Conservation (phyloP, 2,888 invertebrate genomes). For the Lissonota sp. region DNA sequence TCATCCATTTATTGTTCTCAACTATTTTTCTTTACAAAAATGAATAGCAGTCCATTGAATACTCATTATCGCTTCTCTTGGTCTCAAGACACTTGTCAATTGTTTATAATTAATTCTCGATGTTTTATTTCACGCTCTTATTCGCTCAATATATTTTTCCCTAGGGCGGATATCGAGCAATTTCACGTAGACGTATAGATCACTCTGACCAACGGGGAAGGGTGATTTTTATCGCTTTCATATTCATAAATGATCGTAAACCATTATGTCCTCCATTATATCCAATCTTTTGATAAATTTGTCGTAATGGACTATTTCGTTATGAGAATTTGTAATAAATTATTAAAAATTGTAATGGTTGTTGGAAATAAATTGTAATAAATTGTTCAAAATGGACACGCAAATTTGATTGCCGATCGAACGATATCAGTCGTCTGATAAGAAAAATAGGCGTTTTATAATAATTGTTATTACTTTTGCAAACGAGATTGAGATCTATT, state of each 20-base stretch:
- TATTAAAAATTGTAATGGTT: no score
- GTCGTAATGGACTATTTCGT: neutral
- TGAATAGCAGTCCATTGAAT: neutral
- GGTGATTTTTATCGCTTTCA: slow-evolving; percentile 57
- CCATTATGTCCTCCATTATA: slow-evolving; percentile 1
- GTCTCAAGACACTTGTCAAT: neutral
- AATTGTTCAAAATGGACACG: neutral
- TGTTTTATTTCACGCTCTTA: neutral
- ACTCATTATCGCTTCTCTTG: neutral
- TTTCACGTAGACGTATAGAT: slow-evolving; percentile 8
- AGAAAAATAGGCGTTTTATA: no score
- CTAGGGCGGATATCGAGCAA: neutral
- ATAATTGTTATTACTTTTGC: no score
- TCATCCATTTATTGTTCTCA: neutral
- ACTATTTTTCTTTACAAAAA: no score
- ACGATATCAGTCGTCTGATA: no score
- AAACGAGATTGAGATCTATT: no score
- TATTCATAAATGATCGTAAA: slow-evolving; percentile 49
- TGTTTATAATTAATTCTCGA: neutral
- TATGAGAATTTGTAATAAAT: neutral
- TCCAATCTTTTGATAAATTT: neutral
- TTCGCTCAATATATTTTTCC: neutral
- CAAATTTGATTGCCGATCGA: no score
- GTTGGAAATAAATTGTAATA: neutral
- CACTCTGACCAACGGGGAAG: slow-evolving; percentile 10